Evolutionary conservation across 2,888 invertebrate genomes (phyloP).

Genomic region (Troides helena): DNA sequence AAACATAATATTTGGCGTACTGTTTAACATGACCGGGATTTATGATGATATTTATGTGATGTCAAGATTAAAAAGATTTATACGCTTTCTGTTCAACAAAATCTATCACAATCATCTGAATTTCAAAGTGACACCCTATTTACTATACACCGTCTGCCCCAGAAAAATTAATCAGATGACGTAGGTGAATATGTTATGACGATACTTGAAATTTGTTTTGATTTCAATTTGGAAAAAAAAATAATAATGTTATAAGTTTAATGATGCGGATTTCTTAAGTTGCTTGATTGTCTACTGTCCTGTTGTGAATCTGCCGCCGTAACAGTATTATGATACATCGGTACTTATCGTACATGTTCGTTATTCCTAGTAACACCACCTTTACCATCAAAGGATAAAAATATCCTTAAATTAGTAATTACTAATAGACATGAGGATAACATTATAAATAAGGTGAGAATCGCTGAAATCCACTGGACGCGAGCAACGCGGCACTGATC

Average conservation of each 20-base stretch:
- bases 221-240: background rate
- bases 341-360: too few relatives aligned
- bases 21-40: slow-evolving; percentile 2
- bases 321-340: too few relatives aligned
- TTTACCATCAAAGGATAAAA: too few relatives aligned
- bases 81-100: background rate
- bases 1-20: background rate
- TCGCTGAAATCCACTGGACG: too few relatives aligned
- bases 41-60: slow-evolving; percentile 3
- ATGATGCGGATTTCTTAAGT: background rate
- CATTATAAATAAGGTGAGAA: too few relatives aligned
- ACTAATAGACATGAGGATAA: too few relatives aligned
- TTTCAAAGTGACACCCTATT: slow-evolving; percentile 7
- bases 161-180: background rate
- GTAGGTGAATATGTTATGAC: background rate
- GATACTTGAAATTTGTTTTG: background rate
- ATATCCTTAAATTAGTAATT: too few relatives aligned
- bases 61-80: slow-evolving; percentile 12
- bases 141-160: background rate
- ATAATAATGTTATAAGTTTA: background rate
- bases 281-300: too few relatives aligned
- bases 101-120: slow-evolving; percentile 20
- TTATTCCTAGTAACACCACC: too few relatives aligned
- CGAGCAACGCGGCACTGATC: too few relatives aligned
- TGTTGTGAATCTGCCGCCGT: too few relatives aligned